A percentile compares a stretch with the other conserved stretches of the same genome.
Evolutionary conservation across 2,113 vertebrate species (phyloP).

Genomic region (Nycticryphes semicollaris): DNA sequence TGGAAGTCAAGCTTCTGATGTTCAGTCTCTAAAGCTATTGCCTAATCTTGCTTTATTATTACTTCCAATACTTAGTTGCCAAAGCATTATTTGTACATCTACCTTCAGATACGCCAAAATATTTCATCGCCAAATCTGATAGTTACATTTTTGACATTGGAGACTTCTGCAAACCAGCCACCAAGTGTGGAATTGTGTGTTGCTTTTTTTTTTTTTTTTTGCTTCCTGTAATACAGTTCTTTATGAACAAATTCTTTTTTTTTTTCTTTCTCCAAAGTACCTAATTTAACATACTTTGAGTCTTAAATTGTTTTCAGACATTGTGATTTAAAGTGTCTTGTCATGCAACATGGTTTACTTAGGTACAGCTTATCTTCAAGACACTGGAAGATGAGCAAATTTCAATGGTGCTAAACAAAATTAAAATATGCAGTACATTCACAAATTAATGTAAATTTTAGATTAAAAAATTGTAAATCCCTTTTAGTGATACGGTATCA

Average conservation of each 20-base stretch:
- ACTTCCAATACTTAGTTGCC: neutral
- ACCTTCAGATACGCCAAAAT: neutral
- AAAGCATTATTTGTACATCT: neutral
- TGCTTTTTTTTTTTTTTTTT: neutral
- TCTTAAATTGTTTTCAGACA: neutral
- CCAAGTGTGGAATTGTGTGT: neutral
- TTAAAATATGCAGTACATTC: neutral
- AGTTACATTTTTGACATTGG: neutral
- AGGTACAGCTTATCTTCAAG: neutral
- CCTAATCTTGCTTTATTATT: neutral
- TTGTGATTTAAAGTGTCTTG: neutral
- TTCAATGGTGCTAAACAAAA: neutral
- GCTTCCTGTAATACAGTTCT: rapidly evolving
- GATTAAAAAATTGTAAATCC: neutral
- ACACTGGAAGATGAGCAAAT: neutral
- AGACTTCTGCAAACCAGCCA: neutral
- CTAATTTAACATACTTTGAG: neutral
- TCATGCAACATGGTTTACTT: neutral
- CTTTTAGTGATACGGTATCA: neutral
- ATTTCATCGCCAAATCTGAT: neutral
- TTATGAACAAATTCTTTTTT: neutral
- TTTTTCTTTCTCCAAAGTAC: neutral
- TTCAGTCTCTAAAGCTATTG: neutral
- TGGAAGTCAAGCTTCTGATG: neutral
- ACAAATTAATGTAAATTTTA: neutral